A percentile compares a stretch with the other conserved stretches of the same genome.
Evolutionary conservation across 2,113 vertebrate species (phyloP).

Genomic region (Thalassarche chlororhynchos): DNA sequence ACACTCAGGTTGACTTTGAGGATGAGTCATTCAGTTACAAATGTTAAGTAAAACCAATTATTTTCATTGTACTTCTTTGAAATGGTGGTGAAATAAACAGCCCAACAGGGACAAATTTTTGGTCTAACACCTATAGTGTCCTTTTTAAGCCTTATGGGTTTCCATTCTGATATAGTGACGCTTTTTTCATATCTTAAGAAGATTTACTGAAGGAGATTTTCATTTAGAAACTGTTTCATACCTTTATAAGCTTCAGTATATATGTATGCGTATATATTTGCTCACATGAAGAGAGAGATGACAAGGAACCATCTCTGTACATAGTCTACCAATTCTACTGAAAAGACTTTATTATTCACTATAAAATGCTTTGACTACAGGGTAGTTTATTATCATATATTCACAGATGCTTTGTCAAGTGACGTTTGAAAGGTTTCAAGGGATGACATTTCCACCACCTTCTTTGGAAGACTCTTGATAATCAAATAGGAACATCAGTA

Average conservation of each 20-base stretch:
- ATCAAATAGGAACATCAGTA: background rate
- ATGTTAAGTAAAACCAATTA: background rate
- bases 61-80: background rate
- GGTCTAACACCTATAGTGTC: background rate
- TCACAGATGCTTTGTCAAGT: background rate
- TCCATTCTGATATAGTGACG: background rate
- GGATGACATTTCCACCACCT: background rate
- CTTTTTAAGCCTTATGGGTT: background rate
- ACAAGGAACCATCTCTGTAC: background rate
- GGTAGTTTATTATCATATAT: background rate
- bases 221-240: background rate
- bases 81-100: background rate
- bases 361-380: background rate
- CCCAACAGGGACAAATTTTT: background rate
- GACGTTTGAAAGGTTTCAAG: background rate
- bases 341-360: background rate
- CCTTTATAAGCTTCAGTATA: background rate
- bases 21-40: background rate
- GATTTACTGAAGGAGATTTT: background rate
- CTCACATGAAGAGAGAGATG: background rate
- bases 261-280: background rate
- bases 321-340: background rate
- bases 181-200: background rate
- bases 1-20: background rate
- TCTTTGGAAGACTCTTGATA: background rate